Evolutionary conservation across 2,113 vertebrate species (phyloP), one percentile per base, ranked within the genome.

Genomic region (Triplophysa siluroides): DNA sequence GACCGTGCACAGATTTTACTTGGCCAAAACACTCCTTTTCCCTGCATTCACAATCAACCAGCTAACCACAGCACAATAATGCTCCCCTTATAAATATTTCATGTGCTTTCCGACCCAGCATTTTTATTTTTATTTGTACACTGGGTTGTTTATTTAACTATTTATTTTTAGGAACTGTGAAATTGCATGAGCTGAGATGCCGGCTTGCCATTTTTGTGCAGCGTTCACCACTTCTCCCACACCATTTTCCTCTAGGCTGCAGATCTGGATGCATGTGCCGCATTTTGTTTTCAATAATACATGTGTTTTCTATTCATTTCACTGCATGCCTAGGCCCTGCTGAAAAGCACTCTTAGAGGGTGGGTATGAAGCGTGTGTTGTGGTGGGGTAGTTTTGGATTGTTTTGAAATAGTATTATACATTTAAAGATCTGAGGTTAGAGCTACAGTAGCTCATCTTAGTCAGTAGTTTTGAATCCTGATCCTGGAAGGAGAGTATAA

Each of bases 251-350:
- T 18, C 73, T 63, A 63, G 45, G 73, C 58, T 63, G 73, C 38
- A 63, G 73, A 19, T 80, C 29, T 74, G 14, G 41, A 80, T 62
- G 78, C 61, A 75, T 67, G 52, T 45, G 38, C 62, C 2, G 5
- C 14, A 50, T 58, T 67, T 84, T 56, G 83, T 87, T 60, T 87
- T 92, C 86, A 91, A 92, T 92, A 91, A 93, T 91, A 81, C 85
- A 92, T 92, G 87, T 18, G 61, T 43, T 85, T 87, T 82, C 85
- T 86, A 88, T 89, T 83, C 86, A 60, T 86, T 87, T 26, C 18
- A 88, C 86, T 89, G 85, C 79, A 82, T 86, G 83, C 83, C 83
- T 83, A 88, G 84, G 78, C 81, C 83, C 84, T 83, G 78, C 70
- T 85, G 83, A 87, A 84, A 85, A 85, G 87, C 85, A 87, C 88